Percentiles rank a stretch among this genome's conserved stretches.
These are phyloP conservation scores for Formica selysi DNA, from an alignment of 1,140 invertebrate species.

Conservation along the genomic window DNA sequence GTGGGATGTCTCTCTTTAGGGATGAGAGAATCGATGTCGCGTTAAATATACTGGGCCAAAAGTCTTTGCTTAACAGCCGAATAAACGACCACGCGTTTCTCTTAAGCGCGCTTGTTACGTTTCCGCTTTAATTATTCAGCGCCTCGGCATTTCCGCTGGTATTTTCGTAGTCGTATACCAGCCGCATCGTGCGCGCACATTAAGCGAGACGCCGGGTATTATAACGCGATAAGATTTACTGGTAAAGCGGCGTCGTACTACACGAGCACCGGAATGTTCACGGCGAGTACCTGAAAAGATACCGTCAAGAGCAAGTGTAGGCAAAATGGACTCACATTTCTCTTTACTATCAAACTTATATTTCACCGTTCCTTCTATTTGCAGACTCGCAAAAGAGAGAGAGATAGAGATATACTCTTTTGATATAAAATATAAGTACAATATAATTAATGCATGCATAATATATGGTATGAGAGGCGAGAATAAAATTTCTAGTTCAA, in stretches of 20 bases:
- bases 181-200: slow-evolving; percentile 8
- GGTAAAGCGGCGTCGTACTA: background rate
- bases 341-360: background rate
- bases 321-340: background rate
- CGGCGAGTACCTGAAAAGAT: background rate
- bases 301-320: background rate
- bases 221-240: slow-evolving; percentile 51
- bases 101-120: slow-evolving; percentile 56
- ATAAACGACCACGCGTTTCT: slow-evolving; percentile 31
- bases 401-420: background rate
- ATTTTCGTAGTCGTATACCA: slow-evolving; percentile 56
- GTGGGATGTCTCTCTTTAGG: slow-evolving; percentile 27
- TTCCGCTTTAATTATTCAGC: slow-evolving; percentile 69
- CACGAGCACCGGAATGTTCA: slow-evolving; percentile 14
- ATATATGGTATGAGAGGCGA: background rate
- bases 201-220: slow-evolving; percentile 31
- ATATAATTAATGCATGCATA: background rate
- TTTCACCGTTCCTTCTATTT: background rate
- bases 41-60: slow-evolving; percentile 60
- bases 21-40: slow-evolving; percentile 51
- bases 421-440: background rate
- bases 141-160: slow-evolving; percentile 62
- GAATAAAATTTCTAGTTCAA: background rate
- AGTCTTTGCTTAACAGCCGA: slow-evolving; percentile 43
- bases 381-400: background rate